Conservation (phyloP, 2,888 invertebrate species). For the Julus scanicus region DNA sequence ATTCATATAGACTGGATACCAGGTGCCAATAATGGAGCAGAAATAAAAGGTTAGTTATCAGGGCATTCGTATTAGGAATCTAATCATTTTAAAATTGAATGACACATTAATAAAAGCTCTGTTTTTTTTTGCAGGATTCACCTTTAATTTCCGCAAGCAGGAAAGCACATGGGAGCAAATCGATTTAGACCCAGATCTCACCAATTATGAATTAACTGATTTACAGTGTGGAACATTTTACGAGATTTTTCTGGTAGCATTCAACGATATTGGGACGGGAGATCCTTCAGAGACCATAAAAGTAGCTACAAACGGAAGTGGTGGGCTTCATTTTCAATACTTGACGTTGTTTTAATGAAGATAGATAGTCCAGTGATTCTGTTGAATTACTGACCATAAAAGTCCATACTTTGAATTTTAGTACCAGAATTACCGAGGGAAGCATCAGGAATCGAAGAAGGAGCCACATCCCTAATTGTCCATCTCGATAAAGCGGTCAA, state of each 20-base stretch:
- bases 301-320: conserved; percentile 56
- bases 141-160: conserved; percentile 56
- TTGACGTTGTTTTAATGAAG: not conserved
- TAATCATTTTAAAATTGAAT: not conserved
- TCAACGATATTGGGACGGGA: conserved; percentile 57
- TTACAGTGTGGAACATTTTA: conserved; percentile 58
- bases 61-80: not conserved
- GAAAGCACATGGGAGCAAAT: conserved; percentile 56
- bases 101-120: not conserved
- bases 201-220: conserved; percentile 54
- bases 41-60: conserved; percentile 56
- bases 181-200: conserved; percentile 53
- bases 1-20: conserved; percentile 57
- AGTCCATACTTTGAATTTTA: not conserved
- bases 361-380: not conserved
- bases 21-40: conserved; percentile 56
- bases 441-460: conserved; percentile 59
- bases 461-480: conserved; percentile 65
- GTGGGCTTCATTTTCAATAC: conserved; percentile 51
- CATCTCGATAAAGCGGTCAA: conserved; percentile 62
- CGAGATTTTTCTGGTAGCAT: conserved; percentile 55
- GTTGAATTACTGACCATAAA: not conserved
- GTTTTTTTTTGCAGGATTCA: conserved; percentile 53
- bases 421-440: conserved; percentile 51
- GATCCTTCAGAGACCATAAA: conserved; percentile 52